Evolutionary conservation across 1,140 invertebrate species (phyloP).

Genomic region (Drosophila auraria): DNA sequence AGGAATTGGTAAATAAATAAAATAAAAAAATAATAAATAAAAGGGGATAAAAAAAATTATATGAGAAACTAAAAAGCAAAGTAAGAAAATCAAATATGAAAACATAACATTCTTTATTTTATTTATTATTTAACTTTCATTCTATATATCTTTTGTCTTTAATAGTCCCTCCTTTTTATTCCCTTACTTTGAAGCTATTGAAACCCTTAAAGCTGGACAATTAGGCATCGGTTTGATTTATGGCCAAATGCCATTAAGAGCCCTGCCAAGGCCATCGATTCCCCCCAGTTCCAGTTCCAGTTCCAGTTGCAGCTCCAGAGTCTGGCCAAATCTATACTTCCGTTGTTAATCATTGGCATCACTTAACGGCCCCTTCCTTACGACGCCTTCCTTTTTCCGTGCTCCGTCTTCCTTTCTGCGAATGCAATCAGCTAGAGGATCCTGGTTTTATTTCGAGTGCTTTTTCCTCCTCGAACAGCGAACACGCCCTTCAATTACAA

Average conservation of each 20-base stretch:
- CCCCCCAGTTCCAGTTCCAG: not conserved
- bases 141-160: not conserved
- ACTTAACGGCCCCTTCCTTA: conserved; percentile 84
- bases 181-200: not conserved
- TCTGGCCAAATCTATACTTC: conserved; percentile 81
- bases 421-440: conserved; percentile 21
- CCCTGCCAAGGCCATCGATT: conserved; percentile 66
- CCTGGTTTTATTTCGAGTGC: conserved; percentile 38
- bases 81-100: not conserved
- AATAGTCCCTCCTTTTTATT: not conserved
- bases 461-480: conserved; percentile 31
- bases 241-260: conserved; percentile 77
- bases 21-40: too few species aligned
- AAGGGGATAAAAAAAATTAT: too few species aligned
- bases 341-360: conserved; percentile 85
- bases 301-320: not conserved
- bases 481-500: conserved; percentile 85
- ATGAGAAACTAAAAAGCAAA: not conserved
- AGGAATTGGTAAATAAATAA: too few species aligned
- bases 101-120: not conserved
- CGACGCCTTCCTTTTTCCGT: conserved; percentile 16
- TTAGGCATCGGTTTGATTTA: conserved; percentile 73
- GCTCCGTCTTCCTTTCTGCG: not conserved
- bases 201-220: conserved; percentile 24
- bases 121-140: not conserved